Evolutionary conservation across 1,140 invertebrate species (phyloP).

Genomic region (Tetragnatha versicolor): DNA sequence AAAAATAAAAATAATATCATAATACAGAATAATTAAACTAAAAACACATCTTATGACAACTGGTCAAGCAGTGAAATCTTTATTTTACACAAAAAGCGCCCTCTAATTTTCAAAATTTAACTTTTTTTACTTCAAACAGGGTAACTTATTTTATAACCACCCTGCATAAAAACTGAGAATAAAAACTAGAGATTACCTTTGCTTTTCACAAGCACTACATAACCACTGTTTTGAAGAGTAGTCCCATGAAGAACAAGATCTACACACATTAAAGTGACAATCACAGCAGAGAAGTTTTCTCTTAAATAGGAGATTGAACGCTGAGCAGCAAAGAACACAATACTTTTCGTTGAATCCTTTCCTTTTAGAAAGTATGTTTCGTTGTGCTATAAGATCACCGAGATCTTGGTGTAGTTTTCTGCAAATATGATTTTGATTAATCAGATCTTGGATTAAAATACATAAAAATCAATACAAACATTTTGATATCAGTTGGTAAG

Average conservation of each 20-base stretch:
- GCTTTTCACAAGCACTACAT: slow-evolving; percentile 57
- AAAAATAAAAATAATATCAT: background rate
- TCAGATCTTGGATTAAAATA: background rate
- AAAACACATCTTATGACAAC: background rate
- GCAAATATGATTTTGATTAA: slow-evolving; percentile 54
- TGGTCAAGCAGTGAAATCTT: background rate
- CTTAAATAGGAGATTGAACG: slow-evolving; percentile 60
- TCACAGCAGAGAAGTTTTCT: slow-evolving; percentile 56
- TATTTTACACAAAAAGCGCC: background rate
- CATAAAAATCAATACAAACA: background rate
- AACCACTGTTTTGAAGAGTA: slow-evolving; percentile 53
- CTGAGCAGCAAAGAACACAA: slow-evolving; percentile 63
- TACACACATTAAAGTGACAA: slow-evolving; percentile 57
- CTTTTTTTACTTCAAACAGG: no score
- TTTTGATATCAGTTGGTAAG: background rate
- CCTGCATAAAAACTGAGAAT: background rate
- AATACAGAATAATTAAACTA: background rate
- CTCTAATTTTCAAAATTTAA: background rate
- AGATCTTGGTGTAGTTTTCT: slow-evolving; percentile 63
- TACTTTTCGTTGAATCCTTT: slow-evolving; percentile 64
- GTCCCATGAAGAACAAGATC: slow-evolving; percentile 57
- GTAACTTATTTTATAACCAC: background rate
- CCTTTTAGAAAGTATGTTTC: slow-evolving; percentile 59
- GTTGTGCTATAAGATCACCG: slow-evolving; percentile 60
- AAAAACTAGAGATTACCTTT: slow-evolving; percentile 29